Evolutionary conservation across 2,888 invertebrate genomes (phyloP), one percentile per base, ranked within the genome.

Genomic region (Heliconius ethilla): DNA sequence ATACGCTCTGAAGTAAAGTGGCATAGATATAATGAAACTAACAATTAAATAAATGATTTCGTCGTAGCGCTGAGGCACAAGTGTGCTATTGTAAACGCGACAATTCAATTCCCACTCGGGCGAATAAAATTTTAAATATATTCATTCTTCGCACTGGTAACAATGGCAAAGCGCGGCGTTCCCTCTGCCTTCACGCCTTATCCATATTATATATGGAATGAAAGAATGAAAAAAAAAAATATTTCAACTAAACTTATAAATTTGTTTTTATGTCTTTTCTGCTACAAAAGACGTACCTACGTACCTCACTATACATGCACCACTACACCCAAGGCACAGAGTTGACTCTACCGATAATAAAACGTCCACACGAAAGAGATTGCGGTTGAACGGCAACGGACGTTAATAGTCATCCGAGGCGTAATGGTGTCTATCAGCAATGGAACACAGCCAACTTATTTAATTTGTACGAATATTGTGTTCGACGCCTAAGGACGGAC

Each of bases 311-410:
- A 78, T 79, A 78, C 59, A 70, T 63, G 88, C 89, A 90, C 89
- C 92, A 93, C 92, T 91, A 91, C 91, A 89, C 87, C 89, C 86
- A 83, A 85, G 87, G 90, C 92, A 89, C 85, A 86, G 84, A 86
- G 89, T 89, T 89, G 91, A 92, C 89, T 94, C 88, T 86, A 87
- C 87, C 87, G 90, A 93, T 92, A 91, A 90, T 94, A 94, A 93
- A 94, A 92, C 90, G 90, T 90, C 91, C 91, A 92, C 92, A 91
- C 91, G 89, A 91, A 89, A 93, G 89, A 90, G 88, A 89, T 90
- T 90, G 89, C 87, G 87, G 86, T 83, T 85, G 82, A 77, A 86
- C 85, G 86, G 85, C 85, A 86, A 84, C 83, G 83, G 84, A 82
- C 84, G 87, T 88, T 89, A 89, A 90, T 89, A 87, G 88, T 85